These are phyloP conservation scores for Anhinga anhinga DNA, from an alignment of 2,113 vertebrate species.

Conservation along the genomic window DNA sequence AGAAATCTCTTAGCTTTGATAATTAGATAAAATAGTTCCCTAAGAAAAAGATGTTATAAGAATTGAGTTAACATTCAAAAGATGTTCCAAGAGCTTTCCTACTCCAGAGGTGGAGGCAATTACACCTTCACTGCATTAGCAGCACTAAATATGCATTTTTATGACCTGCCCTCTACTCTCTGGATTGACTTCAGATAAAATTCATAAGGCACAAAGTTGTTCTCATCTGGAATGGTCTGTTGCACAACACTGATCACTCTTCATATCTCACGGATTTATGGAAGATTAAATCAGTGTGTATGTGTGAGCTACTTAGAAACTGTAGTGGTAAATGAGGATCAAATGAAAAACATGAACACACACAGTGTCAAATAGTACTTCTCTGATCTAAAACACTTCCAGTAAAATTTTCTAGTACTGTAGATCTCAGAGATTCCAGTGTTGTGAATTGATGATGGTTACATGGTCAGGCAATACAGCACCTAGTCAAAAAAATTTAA, in stretches of 20 bases:
- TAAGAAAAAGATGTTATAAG: background rate
- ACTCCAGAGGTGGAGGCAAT: background rate
- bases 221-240: background rate
- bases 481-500: background rate
- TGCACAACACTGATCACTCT: background rate
- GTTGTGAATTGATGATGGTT: background rate
- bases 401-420: background rate
- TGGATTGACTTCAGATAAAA: background rate
- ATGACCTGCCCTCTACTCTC: background rate
- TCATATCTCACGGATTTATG: background rate
- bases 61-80: background rate
- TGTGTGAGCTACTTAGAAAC: background rate
- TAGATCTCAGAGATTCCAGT: background rate
- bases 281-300: background rate
- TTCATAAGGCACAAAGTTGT: background rate
- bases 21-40: background rate
- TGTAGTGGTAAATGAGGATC: background rate
- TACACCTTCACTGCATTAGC: background rate
- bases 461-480: background rate
- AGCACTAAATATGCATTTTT: background rate
- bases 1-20: background rate
- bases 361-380: background rate
- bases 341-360: background rate
- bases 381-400: background rate
- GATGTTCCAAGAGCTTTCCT: background rate